These are phyloP conservation scores for Leucopternis melanops DNA, from an alignment of 2,113 vertebrate species.

Conservation along the genomic window DNA sequence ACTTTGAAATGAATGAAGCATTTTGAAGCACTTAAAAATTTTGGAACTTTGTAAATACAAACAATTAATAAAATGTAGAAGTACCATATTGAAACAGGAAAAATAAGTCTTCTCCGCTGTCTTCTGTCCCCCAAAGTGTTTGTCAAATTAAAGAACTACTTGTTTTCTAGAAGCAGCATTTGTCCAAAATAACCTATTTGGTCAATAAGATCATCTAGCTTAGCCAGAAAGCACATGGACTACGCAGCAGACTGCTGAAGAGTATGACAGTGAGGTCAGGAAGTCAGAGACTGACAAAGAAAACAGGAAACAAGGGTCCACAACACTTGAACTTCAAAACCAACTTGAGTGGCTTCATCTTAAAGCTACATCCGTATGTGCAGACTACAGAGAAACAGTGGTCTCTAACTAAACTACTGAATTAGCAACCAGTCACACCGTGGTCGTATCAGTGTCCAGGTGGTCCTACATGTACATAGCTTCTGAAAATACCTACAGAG, in stretches of 20 bases:
- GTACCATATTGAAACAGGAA: not conserved
- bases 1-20: not conserved
- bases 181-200: not conserved
- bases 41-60: not conserved
- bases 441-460: not conserved
- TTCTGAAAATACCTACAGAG: constrained; percentile 10
- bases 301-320: not conserved
- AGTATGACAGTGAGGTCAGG: not conserved
- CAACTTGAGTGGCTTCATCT: not conserved
- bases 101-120: not conserved
- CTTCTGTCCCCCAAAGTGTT: not conserved
- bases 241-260: not conserved
- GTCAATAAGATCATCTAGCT: not conserved
- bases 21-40: not conserved
- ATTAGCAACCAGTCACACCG: not conserved
- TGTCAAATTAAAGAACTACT: not conserved
- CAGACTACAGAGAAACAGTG: not conserved
- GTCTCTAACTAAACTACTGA: not conserved
- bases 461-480: not conserved
- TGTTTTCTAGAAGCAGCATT: not conserved
- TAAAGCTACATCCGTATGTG: not conserved
- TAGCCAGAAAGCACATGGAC: not conserved
- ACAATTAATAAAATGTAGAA: not conserved
- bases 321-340: not conserved
- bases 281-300: not conserved